Conservation (phyloP, 2,113 vertebrate species). For the Egretta garzetta region DNA sequence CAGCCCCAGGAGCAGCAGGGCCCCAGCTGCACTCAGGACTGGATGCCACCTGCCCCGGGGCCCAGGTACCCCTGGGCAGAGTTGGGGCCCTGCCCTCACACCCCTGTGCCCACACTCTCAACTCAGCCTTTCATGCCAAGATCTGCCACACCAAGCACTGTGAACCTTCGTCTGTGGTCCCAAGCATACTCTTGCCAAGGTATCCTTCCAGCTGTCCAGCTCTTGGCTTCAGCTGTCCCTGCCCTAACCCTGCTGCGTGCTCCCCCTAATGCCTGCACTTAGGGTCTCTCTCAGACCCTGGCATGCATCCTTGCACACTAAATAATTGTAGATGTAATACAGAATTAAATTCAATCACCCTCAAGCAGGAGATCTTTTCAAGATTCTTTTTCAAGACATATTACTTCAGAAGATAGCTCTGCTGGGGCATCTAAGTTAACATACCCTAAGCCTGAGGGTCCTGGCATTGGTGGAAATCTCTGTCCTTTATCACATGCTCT, state of each 20-base stretch:
- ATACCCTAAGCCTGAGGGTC: rapidly evolving
- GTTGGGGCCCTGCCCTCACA: neutral
- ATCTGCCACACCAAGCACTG: neutral
- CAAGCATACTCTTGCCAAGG: neutral
- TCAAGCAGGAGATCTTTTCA: neutral
- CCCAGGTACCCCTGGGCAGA: neutral
- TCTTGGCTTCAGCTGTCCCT: neutral
- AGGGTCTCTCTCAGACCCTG: neutral
- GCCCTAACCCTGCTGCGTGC: rapidly evolving
- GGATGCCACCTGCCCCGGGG: rapidly evolving
- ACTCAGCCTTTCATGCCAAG: neutral
- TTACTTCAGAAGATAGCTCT: neutral
- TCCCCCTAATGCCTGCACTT: neutral
- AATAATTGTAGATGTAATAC: neutral
- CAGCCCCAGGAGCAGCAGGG: neutral
- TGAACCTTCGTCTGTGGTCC: neutral
- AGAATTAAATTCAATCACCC: neutral
- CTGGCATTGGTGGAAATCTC: neutral
- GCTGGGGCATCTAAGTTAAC: neutral
- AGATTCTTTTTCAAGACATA: neutral
- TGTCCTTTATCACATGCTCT: neutral
- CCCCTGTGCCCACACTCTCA: rapidly evolving
- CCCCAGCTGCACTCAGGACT: neutral
- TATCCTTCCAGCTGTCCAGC: neutral
- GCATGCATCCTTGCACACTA: neutral